These are phyloP conservation scores for Pogoniulus pusillus DNA, from an alignment of 2,797 vertebrate genomes.

Conservation along the genomic window DNA sequence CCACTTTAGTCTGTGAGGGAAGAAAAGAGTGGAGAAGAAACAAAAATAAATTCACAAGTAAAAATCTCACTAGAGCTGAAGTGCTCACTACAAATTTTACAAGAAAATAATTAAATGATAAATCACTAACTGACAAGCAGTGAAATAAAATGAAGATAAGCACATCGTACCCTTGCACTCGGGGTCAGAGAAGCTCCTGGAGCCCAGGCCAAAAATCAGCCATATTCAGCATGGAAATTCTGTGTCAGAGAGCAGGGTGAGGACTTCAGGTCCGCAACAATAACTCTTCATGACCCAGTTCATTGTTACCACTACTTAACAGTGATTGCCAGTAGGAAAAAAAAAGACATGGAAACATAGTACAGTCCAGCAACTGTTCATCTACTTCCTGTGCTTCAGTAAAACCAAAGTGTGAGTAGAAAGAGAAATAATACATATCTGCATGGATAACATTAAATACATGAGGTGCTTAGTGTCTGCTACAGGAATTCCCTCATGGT, in stretches of 20 bases:
- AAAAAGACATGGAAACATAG: not conserved
- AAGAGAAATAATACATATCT: not conserved
- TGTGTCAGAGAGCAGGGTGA: not conserved
- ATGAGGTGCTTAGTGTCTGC: not conserved
- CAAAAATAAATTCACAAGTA: not conserved
- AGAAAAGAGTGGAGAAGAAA: not conserved
- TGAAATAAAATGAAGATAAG: not conserved
- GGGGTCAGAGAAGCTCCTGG: not conserved
- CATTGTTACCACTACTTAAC: not conserved
- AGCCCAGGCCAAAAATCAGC: not conserved
- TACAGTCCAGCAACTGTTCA: not conserved
- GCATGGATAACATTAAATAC: not conserved
- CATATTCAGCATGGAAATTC: slow-evolving; percentile 15
- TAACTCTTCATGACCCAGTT: not conserved
- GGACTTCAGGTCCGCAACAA: not conserved
- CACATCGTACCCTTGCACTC: not conserved
- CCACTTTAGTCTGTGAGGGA: not conserved
- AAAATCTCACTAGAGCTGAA: not conserved
- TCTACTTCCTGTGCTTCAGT: not conserved
- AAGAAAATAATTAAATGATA: not conserved
- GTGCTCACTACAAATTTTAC: not conserved
- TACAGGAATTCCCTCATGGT: not conserved
- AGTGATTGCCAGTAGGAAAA: not conserved
- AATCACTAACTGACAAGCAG: not conserved
- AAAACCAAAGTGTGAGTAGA: not conserved